phyloP scores from a whole-genome alignment of 2,797 vertebrate genomes.

The Hozukius guyotensis region DNA sequence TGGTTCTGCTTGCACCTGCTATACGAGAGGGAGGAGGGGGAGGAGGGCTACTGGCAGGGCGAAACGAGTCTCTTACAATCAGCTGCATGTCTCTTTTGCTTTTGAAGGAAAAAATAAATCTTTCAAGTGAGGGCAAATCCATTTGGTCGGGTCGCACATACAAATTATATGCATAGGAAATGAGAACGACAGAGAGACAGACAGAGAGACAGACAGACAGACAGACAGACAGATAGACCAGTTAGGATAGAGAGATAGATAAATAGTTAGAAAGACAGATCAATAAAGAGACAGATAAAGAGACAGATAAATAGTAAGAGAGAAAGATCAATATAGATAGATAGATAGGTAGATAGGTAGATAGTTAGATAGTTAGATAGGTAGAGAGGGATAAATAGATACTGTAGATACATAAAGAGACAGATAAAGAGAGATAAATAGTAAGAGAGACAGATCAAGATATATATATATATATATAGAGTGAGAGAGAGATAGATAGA shows the following conservation, averaged over 20 bases:
- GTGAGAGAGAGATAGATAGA: constrained; percentile 1
- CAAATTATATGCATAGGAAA: constrained; percentile 73
- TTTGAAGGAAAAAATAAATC: constrained; percentile 69
- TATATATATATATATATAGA: constrained; percentile 12
- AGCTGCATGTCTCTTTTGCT: constrained; percentile 65
- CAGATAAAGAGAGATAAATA: not conserved
- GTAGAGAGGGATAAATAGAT: too few relatives aligned
- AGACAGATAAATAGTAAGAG: not conserved
- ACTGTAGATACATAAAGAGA: too few relatives aligned
- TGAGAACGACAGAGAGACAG: constrained; percentile 9
- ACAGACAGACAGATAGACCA: not conserved
- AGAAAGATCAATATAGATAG: not conserved
- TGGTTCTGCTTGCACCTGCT: constrained; percentile 60
- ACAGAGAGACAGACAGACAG: not conserved
- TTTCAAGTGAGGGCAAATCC: constrained; percentile 74
- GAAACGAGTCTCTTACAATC: constrained; percentile 64
- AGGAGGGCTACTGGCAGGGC: constrained; percentile 13
- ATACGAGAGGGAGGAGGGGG: constrained; percentile 9
- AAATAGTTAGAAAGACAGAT: too few relatives aligned
- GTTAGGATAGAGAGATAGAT: too few relatives aligned
- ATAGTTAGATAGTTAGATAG: not conserved
- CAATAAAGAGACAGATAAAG: not conserved
- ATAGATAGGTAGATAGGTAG: not conserved
- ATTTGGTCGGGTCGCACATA: constrained; percentile 66
- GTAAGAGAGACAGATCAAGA: not conserved